Evolutionary conservation across 2,113 vertebrate genomes (phyloP).

Genomic region (Ploceus nigricollis): DNA sequence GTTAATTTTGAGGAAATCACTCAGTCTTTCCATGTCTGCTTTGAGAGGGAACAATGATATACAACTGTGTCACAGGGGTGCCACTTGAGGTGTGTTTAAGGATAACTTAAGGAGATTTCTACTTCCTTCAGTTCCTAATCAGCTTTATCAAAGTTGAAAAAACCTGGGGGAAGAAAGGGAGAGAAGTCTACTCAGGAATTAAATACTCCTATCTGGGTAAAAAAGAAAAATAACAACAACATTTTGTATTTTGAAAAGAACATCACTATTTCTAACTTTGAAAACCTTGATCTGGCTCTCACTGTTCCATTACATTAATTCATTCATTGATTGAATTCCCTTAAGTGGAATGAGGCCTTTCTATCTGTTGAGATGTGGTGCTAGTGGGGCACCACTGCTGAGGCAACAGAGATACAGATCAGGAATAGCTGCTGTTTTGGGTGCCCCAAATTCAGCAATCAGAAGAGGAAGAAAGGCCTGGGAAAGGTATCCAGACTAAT

Average conservation of each 20-base stretch:
- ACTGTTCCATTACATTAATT: background rate
- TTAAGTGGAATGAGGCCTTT: background rate
- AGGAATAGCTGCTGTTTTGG: background rate
- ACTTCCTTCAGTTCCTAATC: background rate
- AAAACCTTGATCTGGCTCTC: background rate
- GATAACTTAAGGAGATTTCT: background rate
- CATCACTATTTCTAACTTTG: background rate
- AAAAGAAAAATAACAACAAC: background rate
- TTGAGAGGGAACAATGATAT: background rate
- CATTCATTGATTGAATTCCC: background rate
- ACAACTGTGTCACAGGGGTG: background rate
- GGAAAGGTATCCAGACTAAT: background rate
- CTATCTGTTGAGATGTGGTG: background rate
- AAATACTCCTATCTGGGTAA: background rate
- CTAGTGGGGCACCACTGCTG: background rate
- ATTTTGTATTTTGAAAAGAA: background rate
- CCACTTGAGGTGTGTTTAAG: background rate
- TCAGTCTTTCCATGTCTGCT: background rate
- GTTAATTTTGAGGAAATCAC: slow-evolving; percentile 34
- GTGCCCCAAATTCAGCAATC: background rate
- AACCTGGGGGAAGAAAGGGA: background rate
- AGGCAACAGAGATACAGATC: background rate
- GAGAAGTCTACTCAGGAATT: background rate
- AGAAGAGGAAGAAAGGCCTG: background rate
- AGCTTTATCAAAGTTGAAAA: background rate